Base-by-base conservation (phyloP, 2,888 invertebrate genomes). In the Bombylius major region DNA sequence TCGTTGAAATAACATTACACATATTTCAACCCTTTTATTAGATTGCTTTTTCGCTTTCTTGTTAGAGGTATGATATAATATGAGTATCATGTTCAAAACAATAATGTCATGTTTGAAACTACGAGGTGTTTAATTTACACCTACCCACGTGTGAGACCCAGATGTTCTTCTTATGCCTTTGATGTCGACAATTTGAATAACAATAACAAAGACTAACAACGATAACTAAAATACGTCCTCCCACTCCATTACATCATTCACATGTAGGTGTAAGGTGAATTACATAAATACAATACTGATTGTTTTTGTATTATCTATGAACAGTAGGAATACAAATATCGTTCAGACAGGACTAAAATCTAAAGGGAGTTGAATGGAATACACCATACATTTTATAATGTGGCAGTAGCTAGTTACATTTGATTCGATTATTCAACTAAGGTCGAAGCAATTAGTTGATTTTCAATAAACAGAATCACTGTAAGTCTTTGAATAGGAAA, bases 151-250 rank as follows among this genome's bases (percentile, higher is more conserved):
- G 52, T 56, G 56, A 48, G 49, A 53, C 45, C 56, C 58, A 56
- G 55, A 59, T 59, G 54, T 48, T 55, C 52, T 46, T 42, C 51
- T 52, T 53, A 46, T 53, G 53, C 53, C 50, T 55, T 56, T 56
- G 56, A 51, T 59, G 59, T 59, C 59, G 54, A 59, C 59, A 59
- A 53, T 59, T 59, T 57, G 54, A 59, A 59, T 56, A 55, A 57
- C 59, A 59, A 57, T 45, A 50, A 59, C 58, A 59, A 23, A 23
- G 23, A 23, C 23, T 23, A 52, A 54, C 50, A 57, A 54, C 53
- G 51, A 53, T 47, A 56, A 52, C 51, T 47, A 51, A 51, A 50
- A 51, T 51, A 55, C 31, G 31, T 11, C 33, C 34, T 36, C 23
- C 23, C 23, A 23, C 23, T 23, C 23, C 23, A 23, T 23, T 23